A percentile compares a stretch with the other conserved stretches of the same genome.
Conservation (phyloP, 2,888 invertebrate genomes). For the Hybos culiciformis region DNA sequence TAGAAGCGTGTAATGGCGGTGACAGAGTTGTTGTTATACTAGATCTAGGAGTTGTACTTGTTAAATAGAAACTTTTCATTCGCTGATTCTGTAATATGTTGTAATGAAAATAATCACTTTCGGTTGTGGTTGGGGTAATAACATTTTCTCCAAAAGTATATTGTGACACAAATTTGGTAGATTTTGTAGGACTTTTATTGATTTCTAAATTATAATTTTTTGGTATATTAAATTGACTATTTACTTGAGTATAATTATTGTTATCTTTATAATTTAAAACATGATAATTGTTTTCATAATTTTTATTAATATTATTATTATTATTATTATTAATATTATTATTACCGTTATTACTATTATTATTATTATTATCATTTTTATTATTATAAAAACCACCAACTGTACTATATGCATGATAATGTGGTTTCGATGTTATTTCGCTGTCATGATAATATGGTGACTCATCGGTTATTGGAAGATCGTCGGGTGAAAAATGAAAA, state of each 20-base stretch:
- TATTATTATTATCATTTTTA: conserved; percentile 12
- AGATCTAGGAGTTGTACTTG: conserved; percentile 15
- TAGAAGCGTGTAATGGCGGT: too few relatives aligned
- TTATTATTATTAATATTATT: background rate
- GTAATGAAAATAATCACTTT: conserved; percentile 33
- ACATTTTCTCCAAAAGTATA: conserved; percentile 20
- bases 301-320: conserved; percentile 16
- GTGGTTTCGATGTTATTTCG: conserved; percentile 41
- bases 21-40: conserved; percentile 8
- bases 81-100: conserved; percentile 33
- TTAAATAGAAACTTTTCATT: conserved; percentile 27
- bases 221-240: too few relatives aligned
- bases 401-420: conserved; percentile 41
- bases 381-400: conserved; percentile 47
- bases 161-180: conserved; percentile 24
- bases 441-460: conserved; percentile 13
- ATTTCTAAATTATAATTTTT: too few relatives aligned
- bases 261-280: too few relatives aligned
- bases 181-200: too few relatives aligned
- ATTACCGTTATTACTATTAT: background rate
- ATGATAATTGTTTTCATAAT: conserved; percentile 19
- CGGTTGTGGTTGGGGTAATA: conserved; percentile 21
- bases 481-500: conserved; percentile 31
- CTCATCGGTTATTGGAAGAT: background rate
- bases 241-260: too few relatives aligned